Conservation (phyloP, 2,113 vertebrate genomes). For the Oryzias woworae region DNA sequence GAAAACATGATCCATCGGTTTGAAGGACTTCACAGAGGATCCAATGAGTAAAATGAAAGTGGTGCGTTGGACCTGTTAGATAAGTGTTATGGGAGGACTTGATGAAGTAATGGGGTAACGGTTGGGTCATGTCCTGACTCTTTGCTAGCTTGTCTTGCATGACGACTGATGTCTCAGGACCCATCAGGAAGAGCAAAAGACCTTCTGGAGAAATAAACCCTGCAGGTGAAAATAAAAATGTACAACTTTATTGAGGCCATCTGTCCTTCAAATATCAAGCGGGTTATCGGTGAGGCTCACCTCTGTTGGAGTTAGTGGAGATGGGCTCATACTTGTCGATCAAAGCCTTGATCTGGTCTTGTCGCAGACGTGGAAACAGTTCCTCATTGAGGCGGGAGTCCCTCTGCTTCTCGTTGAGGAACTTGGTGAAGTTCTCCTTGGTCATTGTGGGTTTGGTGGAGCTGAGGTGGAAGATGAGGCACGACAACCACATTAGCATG, state of each 20-base stretch:
- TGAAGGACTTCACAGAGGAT: background rate
- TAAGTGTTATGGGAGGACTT: slow-evolving; percentile 99
- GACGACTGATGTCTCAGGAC: slow-evolving; percentile 87
- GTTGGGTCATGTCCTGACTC: slow-evolving; percentile 92
- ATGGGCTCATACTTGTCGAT: slow-evolving; percentile 94
- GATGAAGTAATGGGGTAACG: slow-evolving; percentile 92
- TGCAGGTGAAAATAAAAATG: slow-evolving; percentile 50
- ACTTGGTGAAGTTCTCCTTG: slow-evolving; percentile 92
- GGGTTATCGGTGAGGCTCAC: slow-evolving; percentile 66
- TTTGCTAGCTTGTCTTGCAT: slow-evolving; percentile 84
- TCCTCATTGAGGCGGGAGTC: slow-evolving; percentile 91
- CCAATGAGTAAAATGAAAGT: background rate
- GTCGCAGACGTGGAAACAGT: slow-evolving; percentile 85
- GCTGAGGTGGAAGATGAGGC: slow-evolving; percentile 41
- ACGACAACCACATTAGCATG: background rate
- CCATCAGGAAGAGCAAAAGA: slow-evolving; percentile 89
- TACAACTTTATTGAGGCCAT: background rate
- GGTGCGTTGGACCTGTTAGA: slow-evolving; percentile 81
- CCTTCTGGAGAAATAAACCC: slow-evolving; percentile 93
- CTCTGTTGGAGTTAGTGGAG: slow-evolving; percentile 84
- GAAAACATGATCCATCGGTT: too few species aligned
- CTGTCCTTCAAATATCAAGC: background rate
- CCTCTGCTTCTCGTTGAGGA: slow-evolving; percentile 94
- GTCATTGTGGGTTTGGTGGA: slow-evolving; percentile 94
- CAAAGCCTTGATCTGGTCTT: slow-evolving; percentile 89